phyloP scores from a whole-genome alignment of 2,888 invertebrate genomes.

The Carcina quercana region DNA sequence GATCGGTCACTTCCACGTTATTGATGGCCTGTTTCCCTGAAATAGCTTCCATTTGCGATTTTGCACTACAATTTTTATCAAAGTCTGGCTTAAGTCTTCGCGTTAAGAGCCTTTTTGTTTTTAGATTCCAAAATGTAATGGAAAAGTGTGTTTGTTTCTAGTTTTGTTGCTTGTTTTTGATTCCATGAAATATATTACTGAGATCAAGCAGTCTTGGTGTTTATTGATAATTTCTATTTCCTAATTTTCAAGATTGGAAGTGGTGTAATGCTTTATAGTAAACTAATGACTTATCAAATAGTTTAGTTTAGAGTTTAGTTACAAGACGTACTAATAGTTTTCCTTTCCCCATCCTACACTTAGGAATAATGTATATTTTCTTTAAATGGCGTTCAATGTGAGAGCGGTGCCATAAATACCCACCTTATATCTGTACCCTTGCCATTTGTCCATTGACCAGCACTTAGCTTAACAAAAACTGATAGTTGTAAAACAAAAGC shows the following conservation, averaged over 20 bases:
- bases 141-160: constrained; percentile 2
- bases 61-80: constrained; percentile 30
- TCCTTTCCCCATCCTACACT: no score
- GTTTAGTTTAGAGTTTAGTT: background rate
- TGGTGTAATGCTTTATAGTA: no score
- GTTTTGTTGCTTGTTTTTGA: constrained; percentile 3
- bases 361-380: no score
- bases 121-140: constrained; percentile 6
- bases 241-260: no score
- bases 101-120: constrained; percentile 11
- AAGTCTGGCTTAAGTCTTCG: constrained; percentile 9
- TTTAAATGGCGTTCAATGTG: constrained; percentile 21
- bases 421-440: constrained; percentile 51
- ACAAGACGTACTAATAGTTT: background rate
- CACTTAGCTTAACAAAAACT: constrained; percentile 73
- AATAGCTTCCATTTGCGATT: constrained; percentile 32
- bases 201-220: no score
- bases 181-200: constrained; percentile 6
- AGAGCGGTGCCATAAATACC: constrained; percentile 42
- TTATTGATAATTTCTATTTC: no score
- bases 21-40: constrained; percentile 62
- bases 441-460: constrained; percentile 67
- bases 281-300: background rate
- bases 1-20: constrained; percentile 68
- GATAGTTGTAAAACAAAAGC: constrained; percentile 71